Base-by-base conservation (phyloP, 2,113 vertebrate species). In the human (Homo sapiens) region DNA sequence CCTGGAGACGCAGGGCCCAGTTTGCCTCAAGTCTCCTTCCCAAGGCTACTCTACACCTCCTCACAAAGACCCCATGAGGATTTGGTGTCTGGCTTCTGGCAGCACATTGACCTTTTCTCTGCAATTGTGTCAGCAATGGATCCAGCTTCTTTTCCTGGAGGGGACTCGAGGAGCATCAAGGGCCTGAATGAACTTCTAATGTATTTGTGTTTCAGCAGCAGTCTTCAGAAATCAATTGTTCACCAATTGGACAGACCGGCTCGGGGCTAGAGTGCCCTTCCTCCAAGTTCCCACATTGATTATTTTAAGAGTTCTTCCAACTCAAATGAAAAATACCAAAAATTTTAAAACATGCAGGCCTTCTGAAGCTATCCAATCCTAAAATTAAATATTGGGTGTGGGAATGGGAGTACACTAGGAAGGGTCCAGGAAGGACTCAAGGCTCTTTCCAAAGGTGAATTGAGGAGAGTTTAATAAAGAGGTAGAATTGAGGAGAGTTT, bases 141-240 rank as follows among this genome's bases (percentile, higher is more conserved):
- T 32, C 14, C 55, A 52, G 35, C 40, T 22, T 86, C 64, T 82
- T 70, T 85, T 89, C 86, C 81, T 50, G 43, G 61, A 70, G 61
- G 61, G 75, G 40, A 64, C 48, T 75, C 30, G 43, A 50, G 17
- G 9, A 52, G 16, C n/a, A 50, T 52, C 25, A 59, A 55, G 68
- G n/a, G 12, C n/a, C n/a, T 25, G 27, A 82, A 86, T 5, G 38
- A 40, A 4, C 55, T 87, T 92, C 66, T 52, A 75, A 23, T 87
- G 50, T 87, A 11, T 94, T 55, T 92, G 75, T 68, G 35, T 93
- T 97, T 93, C 32, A 75, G 78, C 35, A 40, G 38, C 48, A 38
- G 6, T 32, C 57, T 85, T 97, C 73, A 90, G 90, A 95, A 94
- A 61, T 38, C 52, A 82, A 20, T 83, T 82, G 72, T 52, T 82